These are phyloP conservation scores for Cheilosia pagana DNA, from an alignment of 2,888 invertebrate genomes.

Conservation along the genomic window DNA sequence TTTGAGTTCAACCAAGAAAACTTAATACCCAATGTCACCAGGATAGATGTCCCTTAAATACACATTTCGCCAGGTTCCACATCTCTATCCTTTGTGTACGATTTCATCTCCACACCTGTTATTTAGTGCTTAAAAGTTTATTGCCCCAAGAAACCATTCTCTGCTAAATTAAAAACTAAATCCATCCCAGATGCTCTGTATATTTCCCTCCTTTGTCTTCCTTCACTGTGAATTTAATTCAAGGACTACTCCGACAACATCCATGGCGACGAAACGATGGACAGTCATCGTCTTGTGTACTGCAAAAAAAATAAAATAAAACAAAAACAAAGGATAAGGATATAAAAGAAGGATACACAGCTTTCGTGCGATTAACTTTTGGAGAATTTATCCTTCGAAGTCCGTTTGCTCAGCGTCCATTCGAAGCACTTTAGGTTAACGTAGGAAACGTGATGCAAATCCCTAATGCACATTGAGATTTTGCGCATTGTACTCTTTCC, in stretches of 20 bases:
- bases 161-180: constrained; percentile 28
- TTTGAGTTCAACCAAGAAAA: neutral
- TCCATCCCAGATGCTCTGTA: constrained; percentile 51
- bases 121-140: constrained; percentile 41
- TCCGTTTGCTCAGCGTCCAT: constrained; percentile 43
- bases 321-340: constrained; percentile 3
- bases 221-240: constrained; percentile 44
- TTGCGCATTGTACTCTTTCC: constrained; percentile 34
- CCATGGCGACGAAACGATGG: constrained; percentile 29
- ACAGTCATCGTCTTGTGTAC: constrained; percentile 4
- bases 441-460: constrained; percentile 61
- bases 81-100: constrained; percentile 1
- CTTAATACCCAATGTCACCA: neutral
- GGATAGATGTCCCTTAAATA: neutral
- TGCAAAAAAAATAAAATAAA: neutral
- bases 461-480: constrained; percentile 60
- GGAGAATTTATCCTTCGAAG: constrained; percentile 29
- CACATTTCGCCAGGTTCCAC: neutral
- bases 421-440: constrained; percentile 53
- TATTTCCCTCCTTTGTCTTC: constrained; percentile 10
- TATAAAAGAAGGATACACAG: constrained; percentile 9
- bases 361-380: constrained; percentile 56
- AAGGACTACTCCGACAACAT: constrained; percentile 38
- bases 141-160: constrained; percentile 10
- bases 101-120: constrained; percentile 36